Conservation (phyloP, 2,888 invertebrate genomes). For the Frankliniella fusca region DNA sequence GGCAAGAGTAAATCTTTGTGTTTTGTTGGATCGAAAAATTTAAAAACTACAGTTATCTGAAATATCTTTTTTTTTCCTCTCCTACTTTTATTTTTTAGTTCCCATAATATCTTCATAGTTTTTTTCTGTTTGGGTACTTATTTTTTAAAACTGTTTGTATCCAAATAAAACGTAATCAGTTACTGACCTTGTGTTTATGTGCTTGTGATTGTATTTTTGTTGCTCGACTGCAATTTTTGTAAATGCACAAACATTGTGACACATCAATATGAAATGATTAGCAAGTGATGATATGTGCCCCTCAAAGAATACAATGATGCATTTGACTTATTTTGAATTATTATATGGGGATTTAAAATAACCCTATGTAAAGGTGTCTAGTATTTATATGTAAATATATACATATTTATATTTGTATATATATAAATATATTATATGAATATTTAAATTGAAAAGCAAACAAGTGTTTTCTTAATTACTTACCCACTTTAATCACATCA, state of each 20-base stretch:
- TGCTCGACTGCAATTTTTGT: background rate
- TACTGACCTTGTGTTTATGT: background rate
- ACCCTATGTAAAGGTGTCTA: slow-evolving; percentile 8
- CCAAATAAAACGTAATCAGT: background rate
- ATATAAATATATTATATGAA: slow-evolving; percentile 15
- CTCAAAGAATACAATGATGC: background rate
- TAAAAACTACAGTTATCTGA: too few relatives aligned
- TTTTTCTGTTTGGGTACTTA: background rate
- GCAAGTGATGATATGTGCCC: background rate
- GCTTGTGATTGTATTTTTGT: background rate
- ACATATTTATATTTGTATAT: slow-evolving; percentile 27
- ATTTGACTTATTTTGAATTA: slow-evolving; percentile 25
- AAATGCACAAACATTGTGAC: slow-evolving; percentile 12
- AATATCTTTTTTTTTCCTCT: too few relatives aligned
- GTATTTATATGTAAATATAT: slow-evolving; percentile 25
- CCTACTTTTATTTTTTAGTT: too few relatives aligned
- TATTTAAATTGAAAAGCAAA: background rate
- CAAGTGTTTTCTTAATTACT: background rate
- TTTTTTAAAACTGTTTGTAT: background rate
- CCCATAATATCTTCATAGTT: too few relatives aligned
- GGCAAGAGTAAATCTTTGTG: too few relatives aligned
- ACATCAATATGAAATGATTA: background rate
- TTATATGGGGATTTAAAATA: background rate
- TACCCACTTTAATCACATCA: background rate
- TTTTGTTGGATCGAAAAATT: too few relatives aligned